Base-by-base conservation (phyloP, 2,888 invertebrate species). In the Melangyna quadrimaculata region DNA sequence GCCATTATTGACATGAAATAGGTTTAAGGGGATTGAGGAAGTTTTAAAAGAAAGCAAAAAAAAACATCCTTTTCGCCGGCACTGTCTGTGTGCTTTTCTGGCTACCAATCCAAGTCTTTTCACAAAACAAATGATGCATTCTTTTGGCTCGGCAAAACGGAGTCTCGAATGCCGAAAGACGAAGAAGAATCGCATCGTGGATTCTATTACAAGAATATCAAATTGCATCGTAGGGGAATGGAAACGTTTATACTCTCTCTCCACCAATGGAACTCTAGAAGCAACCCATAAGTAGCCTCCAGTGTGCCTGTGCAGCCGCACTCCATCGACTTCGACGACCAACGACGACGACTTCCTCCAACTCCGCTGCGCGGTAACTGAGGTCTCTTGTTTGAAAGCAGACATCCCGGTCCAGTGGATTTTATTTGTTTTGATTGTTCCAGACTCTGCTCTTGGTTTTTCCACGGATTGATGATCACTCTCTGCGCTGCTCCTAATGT, bases 191-290 rank as follows among this genome's bases (percentile, higher is more conserved):
- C 88, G 88, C 87, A 80, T 79, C 78, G 65, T 79, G 87, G 87
- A 87, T 88, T 87, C 88, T 87, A 88, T 88, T 88, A 87, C 88
- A 88, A 87, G 87, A 84, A 87, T 88, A 88, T 88, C 88, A 87
- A 87, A 87, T 88, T 88, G 86, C 86, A 86, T 55, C 51, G 59
- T 55, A 70, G 43, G 69, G 69, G 72, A 83, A 69, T 78, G 73
- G 40, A 29, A 69, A 59, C 69, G 29, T 32, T 74, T 37, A n/a
- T 69, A 19, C 45, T 32, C 17, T 17, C 40, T 22, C 14, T 37
- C 22, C 37, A 22, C 51, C 29, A 69, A 61, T 55, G 45, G 80
- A 67, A 77, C 72, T 48, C 51, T 67, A 72, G 82, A 78, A 57
- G 63, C 55, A 65, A 45, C 29, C 45, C 45, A 69, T 86, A 86